Evolutionary conservation across 2,113 vertebrate species (phyloP), one percentile per base, ranked within the genome.

Genomic region (Cepphus grylle): DNA sequence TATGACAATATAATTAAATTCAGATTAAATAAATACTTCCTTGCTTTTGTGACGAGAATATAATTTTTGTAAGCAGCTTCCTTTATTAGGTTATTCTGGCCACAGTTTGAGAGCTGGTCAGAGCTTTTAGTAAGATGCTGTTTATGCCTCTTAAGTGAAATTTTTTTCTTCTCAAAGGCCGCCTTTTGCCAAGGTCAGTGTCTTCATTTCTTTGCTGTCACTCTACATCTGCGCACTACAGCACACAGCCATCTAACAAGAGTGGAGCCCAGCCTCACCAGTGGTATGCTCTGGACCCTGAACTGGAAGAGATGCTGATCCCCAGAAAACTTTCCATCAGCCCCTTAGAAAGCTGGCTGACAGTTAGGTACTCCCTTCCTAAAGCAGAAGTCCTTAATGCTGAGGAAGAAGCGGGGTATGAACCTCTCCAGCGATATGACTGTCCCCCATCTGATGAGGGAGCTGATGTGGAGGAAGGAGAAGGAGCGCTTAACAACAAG

Each of bases 321-420:
- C 99, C 99, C 14, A 98, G 99, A 58, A 99, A 98, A 95, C 96
- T 99, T 93, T 98, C 99, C n/a, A 96, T 99, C 88, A 99, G 98
- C 52, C 99, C 99, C 5, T 84, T 99, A 88, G 99, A 99, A 96
- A 99, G 99, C 98, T 99, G 99, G 98, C 98, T 99, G 61, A 98
- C 98, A 0, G 97, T 99, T 11, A 98, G 96, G 2, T 99, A 99
- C 95, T 97, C 98, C 38, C 97, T 99, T 5, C 99, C 99, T 13
- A 94, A 98, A 6, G 88, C 96, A 30, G 96, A 97, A 65, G 74
- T 17, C 63, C n/a, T 38, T 11, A 18, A 34, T 0, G 26, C 81
- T 78, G 70, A 69, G 26, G 93, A 91, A 10, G 92, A 55, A 36
- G 62, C 0, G 3, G 15, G 13, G 43, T 9, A 11, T 6, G 95